Evolutionary conservation across 2,113 vertebrate species (phyloP).

Genomic region (Eupsittula cactorum): DNA sequence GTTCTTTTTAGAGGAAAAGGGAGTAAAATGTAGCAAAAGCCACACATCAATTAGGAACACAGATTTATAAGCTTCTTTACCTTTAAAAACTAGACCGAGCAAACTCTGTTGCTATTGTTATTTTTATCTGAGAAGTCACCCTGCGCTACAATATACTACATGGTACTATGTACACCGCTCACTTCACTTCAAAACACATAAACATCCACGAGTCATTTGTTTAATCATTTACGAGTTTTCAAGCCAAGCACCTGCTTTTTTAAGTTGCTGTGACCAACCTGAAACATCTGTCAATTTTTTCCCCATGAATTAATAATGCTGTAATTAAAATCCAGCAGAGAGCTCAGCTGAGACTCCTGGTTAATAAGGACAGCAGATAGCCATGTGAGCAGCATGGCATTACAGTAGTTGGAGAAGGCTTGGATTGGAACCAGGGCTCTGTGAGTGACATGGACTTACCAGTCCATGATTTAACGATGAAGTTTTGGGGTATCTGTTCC

Average conservation of each 20-base stretch:
- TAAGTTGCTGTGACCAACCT: constrained; percentile 68
- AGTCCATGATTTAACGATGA: background rate
- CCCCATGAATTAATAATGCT: constrained; percentile 68
- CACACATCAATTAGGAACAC: background rate
- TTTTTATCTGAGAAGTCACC: background rate
- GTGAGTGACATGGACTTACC: background rate
- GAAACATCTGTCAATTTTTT: constrained; percentile 68
- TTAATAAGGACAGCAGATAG: constrained; percentile 67
- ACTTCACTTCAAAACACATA: background rate
- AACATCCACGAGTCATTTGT: background rate
- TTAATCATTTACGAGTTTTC: constrained; percentile 38
- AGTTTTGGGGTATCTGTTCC: background rate
- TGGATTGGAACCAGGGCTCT: background rate
- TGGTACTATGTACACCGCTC: background rate
- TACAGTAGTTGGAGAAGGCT: background rate
- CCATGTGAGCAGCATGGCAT: background rate
- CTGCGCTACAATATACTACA: background rate
- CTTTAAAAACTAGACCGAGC: background rate
- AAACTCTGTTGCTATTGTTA: background rate
- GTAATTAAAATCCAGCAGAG: constrained; percentile 77
- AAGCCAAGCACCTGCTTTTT: constrained; percentile 62
- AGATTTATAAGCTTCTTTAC: background rate
- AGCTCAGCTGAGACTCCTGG: constrained; percentile 55
- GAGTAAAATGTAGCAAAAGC: background rate
- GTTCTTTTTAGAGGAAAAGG: background rate